Conservation (phyloP, 2,113 vertebrate genomes). For the Empidonax traillii region DNA sequence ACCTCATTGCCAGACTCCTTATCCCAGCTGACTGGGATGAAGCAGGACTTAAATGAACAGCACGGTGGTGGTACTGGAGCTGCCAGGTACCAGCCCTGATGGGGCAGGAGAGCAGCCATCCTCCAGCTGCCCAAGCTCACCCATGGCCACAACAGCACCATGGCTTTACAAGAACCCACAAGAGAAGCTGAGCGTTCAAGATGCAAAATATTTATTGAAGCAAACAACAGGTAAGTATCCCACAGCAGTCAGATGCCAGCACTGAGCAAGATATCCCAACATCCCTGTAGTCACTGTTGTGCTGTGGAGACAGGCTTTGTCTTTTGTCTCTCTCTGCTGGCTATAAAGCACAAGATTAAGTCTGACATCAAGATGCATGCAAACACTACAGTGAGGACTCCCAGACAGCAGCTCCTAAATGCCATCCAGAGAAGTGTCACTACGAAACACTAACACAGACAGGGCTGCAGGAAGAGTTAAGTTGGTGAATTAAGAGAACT, state of each 20-base stretch:
- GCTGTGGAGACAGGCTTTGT: not conserved
- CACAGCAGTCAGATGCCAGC: not conserved
- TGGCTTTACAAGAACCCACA: not conserved
- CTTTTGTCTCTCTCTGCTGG: not conserved
- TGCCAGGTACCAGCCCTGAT: not conserved
- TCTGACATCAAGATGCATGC: slow-evolving; percentile 37
- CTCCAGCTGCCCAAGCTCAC: not conserved
- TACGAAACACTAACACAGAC: not conserved
- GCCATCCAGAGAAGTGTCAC: not conserved
- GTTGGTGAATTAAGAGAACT: not conserved
- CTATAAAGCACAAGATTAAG: not conserved
- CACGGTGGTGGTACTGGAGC: not conserved
- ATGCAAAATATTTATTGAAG: slow-evolving; percentile 67
- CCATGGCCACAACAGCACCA: rapidly evolving
- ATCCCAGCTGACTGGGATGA: rapidly evolving
- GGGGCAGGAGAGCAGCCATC: not conserved
- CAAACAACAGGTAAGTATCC: slow-evolving; percentile 25
- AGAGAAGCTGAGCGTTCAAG: not conserved
- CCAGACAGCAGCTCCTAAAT: not conserved
- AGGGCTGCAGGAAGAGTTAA: not conserved
- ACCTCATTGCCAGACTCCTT: not conserved
- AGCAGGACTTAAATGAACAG: not conserved
- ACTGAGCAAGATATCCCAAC: not conserved
- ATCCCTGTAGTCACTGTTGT: not conserved
- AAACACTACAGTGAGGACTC: not conserved